Evolutionary conservation across 2,888 invertebrate species (phyloP).

Genomic region (Drosophila cognata): DNA sequence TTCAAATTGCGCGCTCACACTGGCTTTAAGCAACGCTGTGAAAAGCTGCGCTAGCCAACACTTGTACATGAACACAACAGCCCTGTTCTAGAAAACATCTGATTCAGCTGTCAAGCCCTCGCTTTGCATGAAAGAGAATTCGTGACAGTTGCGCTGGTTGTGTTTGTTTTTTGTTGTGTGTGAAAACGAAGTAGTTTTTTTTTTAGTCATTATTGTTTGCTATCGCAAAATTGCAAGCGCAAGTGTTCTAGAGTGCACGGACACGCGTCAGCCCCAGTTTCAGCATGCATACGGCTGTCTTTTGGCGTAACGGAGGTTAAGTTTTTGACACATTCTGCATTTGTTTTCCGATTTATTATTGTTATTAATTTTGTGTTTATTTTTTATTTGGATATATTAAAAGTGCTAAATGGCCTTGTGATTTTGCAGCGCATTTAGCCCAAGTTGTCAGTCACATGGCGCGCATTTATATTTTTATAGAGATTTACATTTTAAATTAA

Average conservation of each 20-base stretch:
- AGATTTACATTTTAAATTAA: conserved; percentile 69
- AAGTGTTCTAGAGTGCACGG: conserved; percentile 43
- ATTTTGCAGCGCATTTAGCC: conserved; percentile 35
- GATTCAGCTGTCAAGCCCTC: conserved; percentile 36
- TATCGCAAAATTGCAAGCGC: conserved; percentile 6
- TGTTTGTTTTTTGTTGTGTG: conserved; percentile 46
- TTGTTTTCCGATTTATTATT: conserved; percentile 18
- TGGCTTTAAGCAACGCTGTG: conserved; percentile 31
- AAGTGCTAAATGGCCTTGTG: conserved; percentile 49
- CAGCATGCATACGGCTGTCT: conserved; percentile 84
- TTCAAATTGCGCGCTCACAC: conserved; percentile 19
- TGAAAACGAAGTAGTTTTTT: conserved; percentile 13
- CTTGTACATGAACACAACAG: conserved; percentile 15
- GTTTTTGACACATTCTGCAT: conserved; percentile 14
- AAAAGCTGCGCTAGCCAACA: conserved; percentile 31
- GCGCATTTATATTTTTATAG: conserved; percentile 46
- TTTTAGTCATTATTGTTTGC: not conserved
- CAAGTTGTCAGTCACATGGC: conserved; percentile 57
- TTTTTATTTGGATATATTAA: conserved; percentile 2
- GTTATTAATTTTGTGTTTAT: not conserved
- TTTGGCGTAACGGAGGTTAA: conserved; percentile 85
- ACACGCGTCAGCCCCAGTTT: conserved; percentile 22
- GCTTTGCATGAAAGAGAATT: conserved; percentile 14
- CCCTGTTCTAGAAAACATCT: conserved; percentile 43
- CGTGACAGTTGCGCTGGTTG: conserved; percentile 45